Percentiles rank a stretch among this genome's conserved stretches.
Conservation (phyloP, 2,113 vertebrate species). For the Malaclemys terrapin region DNA sequence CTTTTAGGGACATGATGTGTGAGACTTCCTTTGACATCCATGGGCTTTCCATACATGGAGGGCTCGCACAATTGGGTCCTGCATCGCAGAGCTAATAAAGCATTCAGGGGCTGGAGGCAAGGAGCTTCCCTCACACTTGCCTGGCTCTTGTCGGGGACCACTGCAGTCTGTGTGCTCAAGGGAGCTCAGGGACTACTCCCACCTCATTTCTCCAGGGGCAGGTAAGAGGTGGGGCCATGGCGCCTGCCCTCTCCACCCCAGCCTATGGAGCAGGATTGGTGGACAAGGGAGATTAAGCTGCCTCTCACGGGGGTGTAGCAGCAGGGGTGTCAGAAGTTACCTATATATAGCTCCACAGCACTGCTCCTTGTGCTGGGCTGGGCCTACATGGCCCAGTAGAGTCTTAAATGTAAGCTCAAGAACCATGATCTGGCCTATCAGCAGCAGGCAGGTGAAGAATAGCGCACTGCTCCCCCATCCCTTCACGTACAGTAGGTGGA, state of each 20-base stretch:
- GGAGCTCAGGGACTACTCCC: not conserved
- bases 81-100: not conserved
- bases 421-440: not conserved
- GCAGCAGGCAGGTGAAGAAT: not conserved
- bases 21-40: not conserved
- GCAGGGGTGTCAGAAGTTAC: not conserved
- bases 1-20: not conserved
- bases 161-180: not conserved
- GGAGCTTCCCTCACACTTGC: not conserved
- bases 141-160: not conserved
- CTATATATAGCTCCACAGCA: not conserved
- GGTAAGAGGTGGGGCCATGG: not conserved
- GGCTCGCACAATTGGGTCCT: not conserved
- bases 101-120: not conserved
- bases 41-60: not conserved
- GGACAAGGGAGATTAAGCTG: not conserved
- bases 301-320: not conserved
- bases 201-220: not conserved
- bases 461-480: not conserved
- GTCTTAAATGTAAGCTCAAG: not conserved
- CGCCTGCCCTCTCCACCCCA: not conserved
- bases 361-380: not conserved
- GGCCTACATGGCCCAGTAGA: not conserved
- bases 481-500: not conserved
- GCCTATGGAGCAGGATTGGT: not conserved